Evolutionary conservation across 2,113 vertebrate genomes (phyloP).

Genomic region (Cryptotis parvus): DNA sequence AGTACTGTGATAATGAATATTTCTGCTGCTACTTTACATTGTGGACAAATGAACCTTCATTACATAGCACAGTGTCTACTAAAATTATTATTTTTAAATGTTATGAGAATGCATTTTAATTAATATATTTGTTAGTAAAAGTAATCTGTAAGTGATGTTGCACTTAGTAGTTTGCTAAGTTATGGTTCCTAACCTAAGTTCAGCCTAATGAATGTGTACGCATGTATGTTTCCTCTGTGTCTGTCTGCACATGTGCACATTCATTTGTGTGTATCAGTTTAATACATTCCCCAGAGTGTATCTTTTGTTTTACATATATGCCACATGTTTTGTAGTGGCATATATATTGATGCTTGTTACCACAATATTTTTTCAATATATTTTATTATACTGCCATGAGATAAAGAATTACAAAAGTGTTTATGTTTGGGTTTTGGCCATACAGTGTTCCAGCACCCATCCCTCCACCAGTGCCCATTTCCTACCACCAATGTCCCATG

Average conservation of each 20-base stretch:
- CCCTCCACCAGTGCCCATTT: too few species aligned
- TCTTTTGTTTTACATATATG: too few species aligned
- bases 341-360: too few species aligned
- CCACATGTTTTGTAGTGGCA: too few species aligned
- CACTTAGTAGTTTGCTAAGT: not conserved
- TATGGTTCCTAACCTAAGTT: not conserved
- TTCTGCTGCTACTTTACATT: not conserved
- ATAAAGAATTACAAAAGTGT: too few species aligned
- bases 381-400: too few species aligned
- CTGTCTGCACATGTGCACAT: rapidly evolving
- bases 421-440: too few species aligned
- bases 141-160: not conserved
- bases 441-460: too few species aligned
- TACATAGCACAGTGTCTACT: not conserved
- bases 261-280: not conserved
- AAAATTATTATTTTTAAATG: not conserved
- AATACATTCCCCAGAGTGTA: not conserved
- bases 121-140: conserved; percentile 1
- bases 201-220: not conserved
- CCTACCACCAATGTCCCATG: too few species aligned
- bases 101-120: not conserved
- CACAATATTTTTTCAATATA: too few species aligned
- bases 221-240: not conserved
- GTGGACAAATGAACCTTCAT: not conserved
- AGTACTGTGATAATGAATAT: not conserved